Conservation (phyloP, 2,797 vertebrate species). For the Mus minutoides region DNA sequence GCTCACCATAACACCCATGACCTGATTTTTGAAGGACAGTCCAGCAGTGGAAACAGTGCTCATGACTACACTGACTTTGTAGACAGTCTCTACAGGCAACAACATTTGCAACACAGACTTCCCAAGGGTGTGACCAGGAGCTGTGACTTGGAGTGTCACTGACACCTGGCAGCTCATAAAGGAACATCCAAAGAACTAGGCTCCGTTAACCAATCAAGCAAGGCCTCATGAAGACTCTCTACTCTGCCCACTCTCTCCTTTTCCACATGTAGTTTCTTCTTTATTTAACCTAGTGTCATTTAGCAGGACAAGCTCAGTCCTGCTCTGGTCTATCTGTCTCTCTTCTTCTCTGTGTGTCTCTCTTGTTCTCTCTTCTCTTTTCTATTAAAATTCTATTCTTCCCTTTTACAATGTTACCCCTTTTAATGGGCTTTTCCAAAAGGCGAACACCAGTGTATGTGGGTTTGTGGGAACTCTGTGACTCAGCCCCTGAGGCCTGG, state of each 20-base stretch:
- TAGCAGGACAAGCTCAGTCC: background rate
- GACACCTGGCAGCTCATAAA: background rate
- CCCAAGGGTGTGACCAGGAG: background rate
- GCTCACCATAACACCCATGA: background rate
- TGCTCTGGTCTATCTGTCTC: background rate
- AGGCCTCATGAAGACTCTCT: background rate
- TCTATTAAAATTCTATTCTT: background rate
- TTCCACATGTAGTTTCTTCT: background rate
- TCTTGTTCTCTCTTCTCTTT: background rate
- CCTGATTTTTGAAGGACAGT: background rate
- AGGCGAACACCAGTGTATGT: background rate
- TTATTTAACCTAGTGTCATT: background rate
- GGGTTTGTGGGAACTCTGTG: background rate
- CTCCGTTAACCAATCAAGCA: background rate
- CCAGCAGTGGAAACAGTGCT: background rate
- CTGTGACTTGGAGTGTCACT: background rate
- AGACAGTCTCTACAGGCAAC: background rate
- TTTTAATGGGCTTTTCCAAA: background rate
- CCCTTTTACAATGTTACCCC: background rate
- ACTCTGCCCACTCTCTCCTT: background rate
- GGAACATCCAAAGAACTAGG: background rate
- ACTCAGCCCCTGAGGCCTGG: background rate
- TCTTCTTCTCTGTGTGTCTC: background rate
- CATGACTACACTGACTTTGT: background rate
- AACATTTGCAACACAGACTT: background rate